Conservation (phyloP, 2,113 vertebrate genomes). For the Sander vitreus region DNA sequence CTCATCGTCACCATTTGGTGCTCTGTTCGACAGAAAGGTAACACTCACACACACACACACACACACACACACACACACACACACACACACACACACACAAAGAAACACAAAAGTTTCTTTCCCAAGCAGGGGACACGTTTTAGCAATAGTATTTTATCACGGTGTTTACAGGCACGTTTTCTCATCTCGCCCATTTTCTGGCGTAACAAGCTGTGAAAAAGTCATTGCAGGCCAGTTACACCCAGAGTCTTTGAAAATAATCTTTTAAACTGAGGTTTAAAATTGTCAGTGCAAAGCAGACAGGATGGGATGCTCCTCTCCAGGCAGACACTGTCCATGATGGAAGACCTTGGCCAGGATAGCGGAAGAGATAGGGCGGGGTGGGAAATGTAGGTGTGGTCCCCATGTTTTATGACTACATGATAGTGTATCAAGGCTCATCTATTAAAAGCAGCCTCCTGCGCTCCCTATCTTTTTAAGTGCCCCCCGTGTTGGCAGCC, state of each 20-base stretch:
- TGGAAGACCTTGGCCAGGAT: conserved; percentile 69
- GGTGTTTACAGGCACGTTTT: conserved; percentile 37
- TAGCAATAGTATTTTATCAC: conserved; percentile 30
- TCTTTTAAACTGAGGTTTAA: conserved; percentile 66
- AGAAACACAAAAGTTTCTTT: conserved; percentile 22
- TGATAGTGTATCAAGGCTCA: conserved; percentile 70
- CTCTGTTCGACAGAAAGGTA: conserved; percentile 95
- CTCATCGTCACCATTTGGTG: conserved; percentile 95
- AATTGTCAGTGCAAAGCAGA: conserved; percentile 44
- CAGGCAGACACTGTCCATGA: conserved; percentile 52
- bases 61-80: not conserved
- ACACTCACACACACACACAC: conserved; percentile 33
- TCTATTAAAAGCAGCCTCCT: conserved; percentile 75
- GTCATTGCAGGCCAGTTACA: conserved; percentile 26
- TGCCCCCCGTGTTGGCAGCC: conserved; percentile 68
- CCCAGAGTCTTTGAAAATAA: conserved; percentile 44
- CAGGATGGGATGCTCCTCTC: conserved; percentile 45
- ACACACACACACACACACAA: not conserved
- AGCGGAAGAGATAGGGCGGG: conserved; percentile 41
- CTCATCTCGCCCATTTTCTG: conserved; percentile 15
- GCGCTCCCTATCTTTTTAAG: conserved; percentile 74
- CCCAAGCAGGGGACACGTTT: conserved; percentile 3
- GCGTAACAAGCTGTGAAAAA: conserved; percentile 20
- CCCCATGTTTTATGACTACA: conserved; percentile 74
- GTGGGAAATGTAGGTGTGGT: conserved; percentile 63